Evolutionary conservation across 2,888 invertebrate genomes (phyloP).

Genomic region (Boloria euphrosyne): DNA sequence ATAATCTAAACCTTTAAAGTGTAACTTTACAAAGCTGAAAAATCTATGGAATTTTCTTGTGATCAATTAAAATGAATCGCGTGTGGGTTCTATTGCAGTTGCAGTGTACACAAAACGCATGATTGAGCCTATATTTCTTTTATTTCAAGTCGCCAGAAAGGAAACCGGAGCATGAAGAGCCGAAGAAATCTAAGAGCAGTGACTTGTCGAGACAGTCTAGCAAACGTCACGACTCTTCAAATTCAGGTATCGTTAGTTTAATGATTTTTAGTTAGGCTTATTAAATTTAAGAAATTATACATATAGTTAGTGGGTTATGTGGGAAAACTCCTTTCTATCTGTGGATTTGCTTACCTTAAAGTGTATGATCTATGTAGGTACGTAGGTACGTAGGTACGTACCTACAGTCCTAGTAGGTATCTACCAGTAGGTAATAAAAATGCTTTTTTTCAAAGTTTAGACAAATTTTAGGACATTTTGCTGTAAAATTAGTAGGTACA

Average conservation of each 20-base stretch:
- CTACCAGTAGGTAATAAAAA: too few species aligned
- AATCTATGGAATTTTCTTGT: neutral
- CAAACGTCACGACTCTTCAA: slow-evolving; percentile 66
- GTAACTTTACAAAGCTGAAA: too few species aligned
- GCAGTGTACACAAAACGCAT: slow-evolving; percentile 3
- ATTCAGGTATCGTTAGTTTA: slow-evolving; percentile 59
- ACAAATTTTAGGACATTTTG: too few species aligned
- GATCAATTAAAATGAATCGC: neutral
- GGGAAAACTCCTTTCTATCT: too few species aligned
- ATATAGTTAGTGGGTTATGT: too few species aligned
- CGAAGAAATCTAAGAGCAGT: slow-evolving; percentile 53
- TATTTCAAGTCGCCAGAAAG: slow-evolving; percentile 63
- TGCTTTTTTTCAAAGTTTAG: too few species aligned
- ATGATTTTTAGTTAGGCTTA: neutral
- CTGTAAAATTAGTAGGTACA: too few species aligned
- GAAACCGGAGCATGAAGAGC: slow-evolving; percentile 55
- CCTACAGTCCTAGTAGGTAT: too few species aligned
- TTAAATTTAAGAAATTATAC: neutral
- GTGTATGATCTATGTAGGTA: too few species aligned
- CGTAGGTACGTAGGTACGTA: too few species aligned
- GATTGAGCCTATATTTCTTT: slow-evolving; percentile 14
- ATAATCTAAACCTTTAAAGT: too few species aligned
- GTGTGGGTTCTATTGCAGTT: neutral
- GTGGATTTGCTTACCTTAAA: too few species aligned
- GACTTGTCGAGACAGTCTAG: slow-evolving; percentile 44